These are phyloP conservation scores for Petaurus breviceps DNA, from an alignment of 2,113 vertebrate species.

Conservation along the genomic window DNA sequence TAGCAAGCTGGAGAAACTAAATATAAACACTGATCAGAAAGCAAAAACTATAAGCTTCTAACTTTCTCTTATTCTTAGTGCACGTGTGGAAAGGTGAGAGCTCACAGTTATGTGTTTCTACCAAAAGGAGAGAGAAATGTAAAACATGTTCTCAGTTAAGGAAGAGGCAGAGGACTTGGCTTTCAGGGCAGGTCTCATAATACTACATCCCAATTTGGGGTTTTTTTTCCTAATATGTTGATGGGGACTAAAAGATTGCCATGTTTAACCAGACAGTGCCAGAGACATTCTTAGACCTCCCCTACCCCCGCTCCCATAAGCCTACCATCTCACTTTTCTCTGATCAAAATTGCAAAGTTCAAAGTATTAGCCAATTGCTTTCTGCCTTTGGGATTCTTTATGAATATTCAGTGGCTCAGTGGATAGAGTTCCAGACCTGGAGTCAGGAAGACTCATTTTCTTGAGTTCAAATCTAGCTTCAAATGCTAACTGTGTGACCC, in stretches of 20 bases:
- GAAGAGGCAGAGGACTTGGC: background rate
- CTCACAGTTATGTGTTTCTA: background rate
- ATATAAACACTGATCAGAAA: background rate
- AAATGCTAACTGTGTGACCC: background rate
- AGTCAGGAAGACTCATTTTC: background rate
- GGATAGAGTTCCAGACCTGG: background rate
- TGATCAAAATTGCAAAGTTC: background rate
- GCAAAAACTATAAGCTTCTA: background rate
- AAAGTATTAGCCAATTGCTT: background rate
- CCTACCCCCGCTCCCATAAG: background rate
- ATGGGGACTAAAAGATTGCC: background rate
- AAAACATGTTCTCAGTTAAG: background rate
- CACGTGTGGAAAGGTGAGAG: background rate
- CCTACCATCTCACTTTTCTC: background rate
- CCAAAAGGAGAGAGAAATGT: background rate
- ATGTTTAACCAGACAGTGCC: background rate
- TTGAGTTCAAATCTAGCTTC: background rate
- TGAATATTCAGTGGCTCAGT: background rate
- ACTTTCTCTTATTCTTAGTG: background rate
- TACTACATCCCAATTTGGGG: background rate
- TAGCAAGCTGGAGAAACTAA: background rate
- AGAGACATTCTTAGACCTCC: background rate
- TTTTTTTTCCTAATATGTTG: background rate
- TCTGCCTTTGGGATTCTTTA: background rate
- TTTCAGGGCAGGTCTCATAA: background rate